Evolutionary conservation across 2,797 vertebrate genomes (phyloP), one percentile per base, ranked within the genome.

Genomic region (Gymnothorax javanicus): DNA sequence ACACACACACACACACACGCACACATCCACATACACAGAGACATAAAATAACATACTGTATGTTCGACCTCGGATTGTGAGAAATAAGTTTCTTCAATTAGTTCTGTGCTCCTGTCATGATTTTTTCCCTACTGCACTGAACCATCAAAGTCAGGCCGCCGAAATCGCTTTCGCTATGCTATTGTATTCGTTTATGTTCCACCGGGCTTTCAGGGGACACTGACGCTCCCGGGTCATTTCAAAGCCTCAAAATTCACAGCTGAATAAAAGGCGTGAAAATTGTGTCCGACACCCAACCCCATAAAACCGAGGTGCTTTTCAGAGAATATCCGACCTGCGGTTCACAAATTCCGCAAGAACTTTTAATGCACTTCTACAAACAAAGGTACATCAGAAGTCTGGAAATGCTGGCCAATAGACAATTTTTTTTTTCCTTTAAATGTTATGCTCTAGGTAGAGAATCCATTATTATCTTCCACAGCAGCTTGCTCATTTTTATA

Each of bases 161-260:
- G 23, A 84, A 87, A 87, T 87, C 86, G 5, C 82, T 73, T 87
- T 87, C 43, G 69, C 60, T 84, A 50, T 33, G 82, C 56, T 77
- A 75, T 77, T 87, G 82, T 84, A 58, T 57, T 82, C 50, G 17
- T 81, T 81, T 81, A 81, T 81, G 20, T 54, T 7, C 1, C 17
- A 9, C 17, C 52, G 13, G 23, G 77, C 77, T 81, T 81, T 20
- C 43, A 50, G 71, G 33, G 71, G 27, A 43, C 33, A 43, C 15
- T 52, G 43, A 52, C 17, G 73, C 43, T 81, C 50, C 15, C 11
- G 77, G 43, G 50, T 23, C 77, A 56, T 81, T 23, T 56, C n/a
- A 2, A 81, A 2, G 73, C 23, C 17, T 17, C 77, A 56, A 2
- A 56, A 81, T 81, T 56, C 77, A 56, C 77, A 7, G 77, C 52